phyloP scores from a whole-genome alignment of 1,140 invertebrate species.

The Cephus cinctus region DNA sequence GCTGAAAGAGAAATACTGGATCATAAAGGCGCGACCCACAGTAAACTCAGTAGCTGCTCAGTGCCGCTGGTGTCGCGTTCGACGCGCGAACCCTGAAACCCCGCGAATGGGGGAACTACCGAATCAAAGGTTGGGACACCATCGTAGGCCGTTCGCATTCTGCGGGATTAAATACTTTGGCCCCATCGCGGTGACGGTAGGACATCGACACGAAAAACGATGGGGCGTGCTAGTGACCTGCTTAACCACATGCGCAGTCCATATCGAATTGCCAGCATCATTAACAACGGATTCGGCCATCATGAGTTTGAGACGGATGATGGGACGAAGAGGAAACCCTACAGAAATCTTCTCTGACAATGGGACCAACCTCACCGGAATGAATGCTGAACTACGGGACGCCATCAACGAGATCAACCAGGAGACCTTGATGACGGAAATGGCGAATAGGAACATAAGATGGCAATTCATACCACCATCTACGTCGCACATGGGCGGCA shows the following conservation, averaged over 20 bases:
- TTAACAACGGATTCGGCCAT: slow-evolving; percentile 26
- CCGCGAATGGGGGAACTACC: slow-evolving; percentile 39
- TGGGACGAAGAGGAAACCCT: slow-evolving; percentile 20
- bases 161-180: slow-evolving; percentile 37
- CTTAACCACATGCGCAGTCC: slow-evolving; percentile 33
- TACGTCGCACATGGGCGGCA: slow-evolving; percentile 29
- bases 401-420: slow-evolving; percentile 16
- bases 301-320: slow-evolving; percentile 28
- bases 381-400: background rate
- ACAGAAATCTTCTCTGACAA: slow-evolving; percentile 27
- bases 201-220: slow-evolving; percentile 31
- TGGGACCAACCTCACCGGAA: slow-evolving; percentile 12
- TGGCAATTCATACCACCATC: slow-evolving; percentile 29
- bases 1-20: slow-evolving; percentile 18
- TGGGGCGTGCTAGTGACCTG: slow-evolving; percentile 46
- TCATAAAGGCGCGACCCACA: slow-evolving; percentile 6
- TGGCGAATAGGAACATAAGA: background rate
- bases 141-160: slow-evolving; percentile 25
- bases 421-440: background rate
- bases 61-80: slow-evolving; percentile 27
- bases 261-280: slow-evolving; percentile 21
- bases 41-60: slow-evolving; percentile 4
- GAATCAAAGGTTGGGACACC: slow-evolving; percentile 12
- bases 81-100: slow-evolving; percentile 8
- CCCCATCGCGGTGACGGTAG: slow-evolving; percentile 30